Evolutionary conservation across 2,113 vertebrate species (phyloP), one percentile per base, ranked within the genome.

Genomic region (Lophura nycthemera): DNA sequence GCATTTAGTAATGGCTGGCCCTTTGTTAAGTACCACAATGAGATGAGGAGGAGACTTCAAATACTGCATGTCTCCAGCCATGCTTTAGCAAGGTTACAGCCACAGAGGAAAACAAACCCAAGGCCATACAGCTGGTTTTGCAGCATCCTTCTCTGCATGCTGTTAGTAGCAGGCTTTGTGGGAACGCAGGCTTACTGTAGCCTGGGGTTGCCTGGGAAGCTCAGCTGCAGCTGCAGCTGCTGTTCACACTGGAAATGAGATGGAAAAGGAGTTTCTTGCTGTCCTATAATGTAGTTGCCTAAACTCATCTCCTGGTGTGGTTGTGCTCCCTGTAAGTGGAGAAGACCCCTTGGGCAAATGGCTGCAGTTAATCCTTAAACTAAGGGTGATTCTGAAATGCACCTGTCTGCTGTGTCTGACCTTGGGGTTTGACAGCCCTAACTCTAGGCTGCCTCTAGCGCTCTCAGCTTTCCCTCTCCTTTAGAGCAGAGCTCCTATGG

Each of bases 181-280:
- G 29, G 45, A 52, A 65, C n/a, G 60, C 27, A 7, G 17, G 10
- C 32, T 81, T 25, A 54, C 8, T 36, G 14, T 30, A 17, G 12
- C 25, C 11, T n/a, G 29, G 25, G 48, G n/a, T 22, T 10, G 48
- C 8, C 19, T 1, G 0, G 1, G 5, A 83, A 52, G 36, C 8
- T 63, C 10, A 10, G 42, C 12, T 29, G 18, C 13, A 64, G 43
- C 3, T 63, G 27, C 6, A 54, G 52, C 52, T 54, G 52, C 52
- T 50, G 8, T 48, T 56, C 25, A 27, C 45, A 29, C 16, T 63
- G 36, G 63, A 45, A 19, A 27, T 9, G 42, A 59, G 56, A 17
- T 29, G 67, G 72, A 40, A 74, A 57, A 12, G 20, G 43, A 64
- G 32, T 19, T 34, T 15, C 29, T 0, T 0, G 30, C 27, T 59